Conservation (phyloP, 2,797 vertebrate genomes). For the Neomorphus geoffroyi region DNA sequence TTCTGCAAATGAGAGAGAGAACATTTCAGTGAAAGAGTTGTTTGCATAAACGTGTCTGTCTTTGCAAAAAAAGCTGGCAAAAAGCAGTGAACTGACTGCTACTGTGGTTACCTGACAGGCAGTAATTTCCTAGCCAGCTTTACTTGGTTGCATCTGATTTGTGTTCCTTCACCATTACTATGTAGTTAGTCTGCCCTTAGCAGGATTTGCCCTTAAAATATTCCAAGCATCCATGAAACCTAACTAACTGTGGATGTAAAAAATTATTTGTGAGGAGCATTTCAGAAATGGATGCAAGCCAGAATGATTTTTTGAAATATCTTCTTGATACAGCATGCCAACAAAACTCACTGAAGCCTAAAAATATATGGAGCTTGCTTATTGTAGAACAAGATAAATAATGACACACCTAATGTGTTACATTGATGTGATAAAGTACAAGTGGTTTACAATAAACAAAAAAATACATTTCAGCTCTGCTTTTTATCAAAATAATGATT, state of each 20-base stretch:
- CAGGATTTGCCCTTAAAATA: neutral
- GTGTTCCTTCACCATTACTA: neutral
- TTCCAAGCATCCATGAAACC: neutral
- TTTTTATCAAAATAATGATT: constrained; percentile 12
- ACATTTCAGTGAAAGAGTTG: neutral
- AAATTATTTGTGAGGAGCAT: neutral
- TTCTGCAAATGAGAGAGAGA: neutral
- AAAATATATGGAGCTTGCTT: constrained; percentile 20
- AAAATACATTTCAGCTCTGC: neutral
- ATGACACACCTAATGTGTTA: neutral
- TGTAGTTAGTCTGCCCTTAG: neutral
- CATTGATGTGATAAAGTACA: neutral
- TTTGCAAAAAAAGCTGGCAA: neutral
- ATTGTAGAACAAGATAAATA: neutral
- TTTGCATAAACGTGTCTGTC: neutral
- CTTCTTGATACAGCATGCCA: neutral
- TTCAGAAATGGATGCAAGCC: neutral
- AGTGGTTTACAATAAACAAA: neutral
- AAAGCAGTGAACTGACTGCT: neutral
- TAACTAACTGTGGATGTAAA: neutral
- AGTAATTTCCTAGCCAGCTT: neutral
- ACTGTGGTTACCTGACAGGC: neutral
- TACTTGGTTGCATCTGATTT: neutral
- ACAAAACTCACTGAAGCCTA: neutral
- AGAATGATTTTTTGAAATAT: neutral